Evolutionary conservation across 2,113 vertebrate species (phyloP).

Genomic region (Cepphus grylle): DNA sequence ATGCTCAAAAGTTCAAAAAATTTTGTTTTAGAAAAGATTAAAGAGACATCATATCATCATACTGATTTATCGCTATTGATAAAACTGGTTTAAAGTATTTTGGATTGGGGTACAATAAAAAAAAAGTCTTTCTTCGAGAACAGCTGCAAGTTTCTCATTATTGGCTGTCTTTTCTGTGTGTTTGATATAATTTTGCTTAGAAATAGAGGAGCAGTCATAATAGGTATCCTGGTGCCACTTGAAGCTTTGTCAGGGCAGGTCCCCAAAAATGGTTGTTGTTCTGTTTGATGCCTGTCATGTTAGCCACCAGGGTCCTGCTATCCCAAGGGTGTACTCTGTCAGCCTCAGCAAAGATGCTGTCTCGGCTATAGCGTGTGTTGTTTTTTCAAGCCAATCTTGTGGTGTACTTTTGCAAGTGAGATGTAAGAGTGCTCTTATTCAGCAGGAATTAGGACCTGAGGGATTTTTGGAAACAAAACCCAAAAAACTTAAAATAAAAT

Average conservation of each 20-base stretch:
- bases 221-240: constrained; percentile 51
- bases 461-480: neutral
- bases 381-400: neutral
- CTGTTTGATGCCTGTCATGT: neutral
- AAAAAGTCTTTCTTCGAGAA: constrained; percentile 66
- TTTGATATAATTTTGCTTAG: constrained; percentile 64
- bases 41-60: constrained; percentile 71
- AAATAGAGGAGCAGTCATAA: constrained; percentile 56
- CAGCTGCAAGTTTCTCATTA: constrained; percentile 70
- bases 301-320: neutral
- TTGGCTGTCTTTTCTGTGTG: constrained; percentile 51
- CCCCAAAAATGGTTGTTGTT: constrained; percentile 45
- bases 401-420: neutral
- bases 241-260: constrained; percentile 59
- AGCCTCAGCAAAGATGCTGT: neutral
- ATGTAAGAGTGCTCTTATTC: neutral
- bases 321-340: neutral
- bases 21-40: constrained; percentile 80
- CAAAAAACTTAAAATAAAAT: neutral
- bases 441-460: neutral
- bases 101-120: constrained; percentile 70
- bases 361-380: neutral
- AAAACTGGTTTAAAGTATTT: constrained; percentile 74
- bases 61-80: constrained; percentile 76
- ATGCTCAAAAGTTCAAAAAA: constrained; percentile 78